Conservation (phyloP, 2,797 vertebrate species). For the Morelia viridis region DNA sequence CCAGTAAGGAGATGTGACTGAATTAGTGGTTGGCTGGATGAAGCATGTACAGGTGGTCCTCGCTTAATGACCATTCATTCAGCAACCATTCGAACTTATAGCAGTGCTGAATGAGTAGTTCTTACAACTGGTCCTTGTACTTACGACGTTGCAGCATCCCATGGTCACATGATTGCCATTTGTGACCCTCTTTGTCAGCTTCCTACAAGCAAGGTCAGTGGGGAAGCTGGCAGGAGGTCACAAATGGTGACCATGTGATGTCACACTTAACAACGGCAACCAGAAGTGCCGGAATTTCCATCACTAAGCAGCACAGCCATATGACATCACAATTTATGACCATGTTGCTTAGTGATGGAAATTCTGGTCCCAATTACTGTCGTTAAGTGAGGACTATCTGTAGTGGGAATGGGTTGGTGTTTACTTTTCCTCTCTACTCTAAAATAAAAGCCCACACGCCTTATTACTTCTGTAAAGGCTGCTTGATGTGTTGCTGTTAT, state of each 20-base stretch:
- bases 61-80: not conserved
- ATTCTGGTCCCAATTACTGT: not conserved
- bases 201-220: not conserved
- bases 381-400: not conserved
- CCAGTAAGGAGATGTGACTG: not conserved
- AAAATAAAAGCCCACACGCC: not conserved
- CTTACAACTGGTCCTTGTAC: not conserved
- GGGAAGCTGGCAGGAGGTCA: not conserved
- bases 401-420: not conserved
- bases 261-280: not conserved
- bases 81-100: not conserved
- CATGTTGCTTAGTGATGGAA: not conserved
- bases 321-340: not conserved
- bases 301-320: not conserved
- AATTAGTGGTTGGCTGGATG: not conserved
- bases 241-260: not conserved
- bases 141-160: not conserved
- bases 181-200: not conserved
- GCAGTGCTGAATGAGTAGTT: not conserved
- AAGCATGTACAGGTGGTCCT: not conserved
- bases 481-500: not conserved
- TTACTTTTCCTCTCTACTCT: not conserved
- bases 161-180: not conserved
- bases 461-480: not conserved
- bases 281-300: not conserved